Evolutionary conservation across 2,113 vertebrate genomes (phyloP).

Genomic region (Ivindomyrus marchei): DNA sequence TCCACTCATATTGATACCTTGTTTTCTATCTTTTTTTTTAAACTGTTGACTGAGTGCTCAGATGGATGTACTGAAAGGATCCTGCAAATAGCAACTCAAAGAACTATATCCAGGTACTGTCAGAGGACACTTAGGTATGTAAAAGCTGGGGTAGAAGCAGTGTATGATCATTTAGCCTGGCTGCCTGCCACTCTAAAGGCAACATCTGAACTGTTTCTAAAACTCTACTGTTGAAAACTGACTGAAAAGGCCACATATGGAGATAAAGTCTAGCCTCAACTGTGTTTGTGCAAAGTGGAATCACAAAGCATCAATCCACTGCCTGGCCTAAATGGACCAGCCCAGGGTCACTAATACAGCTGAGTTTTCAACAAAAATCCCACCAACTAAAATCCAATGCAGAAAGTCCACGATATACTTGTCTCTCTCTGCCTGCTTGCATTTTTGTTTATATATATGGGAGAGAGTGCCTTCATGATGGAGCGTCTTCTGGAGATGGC

Average conservation of each 20-base stretch:
- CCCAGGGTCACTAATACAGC: neutral
- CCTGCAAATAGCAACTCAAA: neutral
- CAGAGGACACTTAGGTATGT: neutral
- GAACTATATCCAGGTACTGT: neutral
- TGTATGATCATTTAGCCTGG: neutral
- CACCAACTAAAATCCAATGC: neutral
- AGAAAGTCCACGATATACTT: neutral
- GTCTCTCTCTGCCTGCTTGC: neutral
- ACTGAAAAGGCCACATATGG: neutral
- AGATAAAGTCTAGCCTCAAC: neutral
- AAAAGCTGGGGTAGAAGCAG: neutral
- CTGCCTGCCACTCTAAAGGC: neutral
- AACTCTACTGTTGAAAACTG: neutral
- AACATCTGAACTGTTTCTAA: constrained; percentile 9
- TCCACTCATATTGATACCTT: neutral
- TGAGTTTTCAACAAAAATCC: neutral
- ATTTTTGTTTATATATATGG: neutral
- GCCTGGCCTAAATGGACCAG: neutral
- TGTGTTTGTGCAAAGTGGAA: neutral
- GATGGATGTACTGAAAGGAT: neutral
- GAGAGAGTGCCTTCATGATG: neutral
- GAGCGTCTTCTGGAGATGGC: neutral
- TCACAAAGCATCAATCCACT: neutral
- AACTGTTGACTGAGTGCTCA: neutral
- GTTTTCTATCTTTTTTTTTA: neutral